Percentiles rank a stretch among this genome's conserved stretches.
Evolutionary conservation across 2,113 vertebrate species (phyloP).

Genomic region (Junco hyemalis): DNA sequence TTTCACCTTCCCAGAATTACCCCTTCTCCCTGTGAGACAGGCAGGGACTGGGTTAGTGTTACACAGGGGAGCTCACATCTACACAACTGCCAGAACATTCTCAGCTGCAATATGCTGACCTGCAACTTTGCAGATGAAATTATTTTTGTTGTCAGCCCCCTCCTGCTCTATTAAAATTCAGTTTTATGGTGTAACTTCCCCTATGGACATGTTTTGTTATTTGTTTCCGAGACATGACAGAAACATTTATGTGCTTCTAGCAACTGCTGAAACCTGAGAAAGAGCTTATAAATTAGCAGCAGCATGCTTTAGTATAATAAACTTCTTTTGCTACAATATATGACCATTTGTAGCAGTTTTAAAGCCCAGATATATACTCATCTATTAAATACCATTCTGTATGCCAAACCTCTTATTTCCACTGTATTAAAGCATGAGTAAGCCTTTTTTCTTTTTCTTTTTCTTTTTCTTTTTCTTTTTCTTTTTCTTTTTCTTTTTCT

Average conservation of each 20-base stretch:
- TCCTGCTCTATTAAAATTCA: slow-evolving; percentile 15
- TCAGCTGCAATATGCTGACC: background rate
- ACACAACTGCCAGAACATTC: background rate
- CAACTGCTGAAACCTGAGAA: background rate
- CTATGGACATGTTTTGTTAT: background rate
- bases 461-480: background rate
- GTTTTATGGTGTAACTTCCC: background rate
- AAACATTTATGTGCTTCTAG: background rate
- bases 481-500: background rate
- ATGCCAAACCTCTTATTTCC: slow-evolving; percentile 40
- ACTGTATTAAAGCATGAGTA: slow-evolving; percentile 12
- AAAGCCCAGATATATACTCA: slow-evolving; percentile 12
- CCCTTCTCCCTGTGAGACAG: background rate
- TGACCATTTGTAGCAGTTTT: slow-evolving; percentile 23
- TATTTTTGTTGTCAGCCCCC: slow-evolving; percentile 14
- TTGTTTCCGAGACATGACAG: background rate
- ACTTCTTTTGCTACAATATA: background rate
- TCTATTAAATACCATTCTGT: background rate
- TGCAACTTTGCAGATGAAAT: background rate
- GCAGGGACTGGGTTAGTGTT: background rate
- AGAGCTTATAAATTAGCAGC: background rate
- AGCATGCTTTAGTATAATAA: background rate
- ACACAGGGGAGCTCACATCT: background rate
- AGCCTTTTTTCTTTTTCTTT: background rate
- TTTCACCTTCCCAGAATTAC: background rate